These are phyloP conservation scores for Mimachlamys varia DNA, from an alignment of 2,888 invertebrate genomes.

Conservation along the genomic window DNA sequence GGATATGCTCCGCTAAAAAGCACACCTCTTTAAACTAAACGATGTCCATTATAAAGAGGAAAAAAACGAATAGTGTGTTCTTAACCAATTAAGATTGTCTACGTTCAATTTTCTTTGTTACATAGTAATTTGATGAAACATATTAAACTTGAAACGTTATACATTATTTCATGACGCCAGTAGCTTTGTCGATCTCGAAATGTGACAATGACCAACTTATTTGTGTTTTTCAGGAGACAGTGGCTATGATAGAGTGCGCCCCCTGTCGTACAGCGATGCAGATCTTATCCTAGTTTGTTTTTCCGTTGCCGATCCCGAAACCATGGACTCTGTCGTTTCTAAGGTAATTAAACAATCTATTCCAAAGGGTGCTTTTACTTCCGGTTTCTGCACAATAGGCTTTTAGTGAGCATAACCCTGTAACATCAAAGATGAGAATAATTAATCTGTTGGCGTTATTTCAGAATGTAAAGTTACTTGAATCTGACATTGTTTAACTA, in stretches of 20 bases:
- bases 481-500: too few species aligned
- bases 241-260: conserved; percentile 74
- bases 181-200: not conserved
- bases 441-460: too few species aligned
- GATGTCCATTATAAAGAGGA: not conserved
- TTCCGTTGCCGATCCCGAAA: conserved; percentile 72
- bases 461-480: too few species aligned
- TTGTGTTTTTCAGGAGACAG: conserved; percentile 68
- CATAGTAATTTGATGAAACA: too few species aligned
- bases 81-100: too few species aligned
- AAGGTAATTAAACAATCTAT: conserved; percentile 60
- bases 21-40: not conserved
- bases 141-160: too few species aligned
- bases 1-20: not conserved
- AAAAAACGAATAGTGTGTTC: too few species aligned
- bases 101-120: too few species aligned
- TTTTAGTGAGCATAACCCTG: too few species aligned
- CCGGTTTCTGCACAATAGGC: too few species aligned
- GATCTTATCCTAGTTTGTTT: conserved; percentile 76
- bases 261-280: conserved; percentile 73
- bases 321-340: conserved; percentile 72
- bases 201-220: not conserved
- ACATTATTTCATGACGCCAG: too few species aligned
- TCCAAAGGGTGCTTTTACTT: not conserved
- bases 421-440: too few species aligned